These are phyloP conservation scores for Onthophagus sagittarius DNA, from an alignment of 2,888 invertebrate genomes.

Conservation along the genomic window DNA sequence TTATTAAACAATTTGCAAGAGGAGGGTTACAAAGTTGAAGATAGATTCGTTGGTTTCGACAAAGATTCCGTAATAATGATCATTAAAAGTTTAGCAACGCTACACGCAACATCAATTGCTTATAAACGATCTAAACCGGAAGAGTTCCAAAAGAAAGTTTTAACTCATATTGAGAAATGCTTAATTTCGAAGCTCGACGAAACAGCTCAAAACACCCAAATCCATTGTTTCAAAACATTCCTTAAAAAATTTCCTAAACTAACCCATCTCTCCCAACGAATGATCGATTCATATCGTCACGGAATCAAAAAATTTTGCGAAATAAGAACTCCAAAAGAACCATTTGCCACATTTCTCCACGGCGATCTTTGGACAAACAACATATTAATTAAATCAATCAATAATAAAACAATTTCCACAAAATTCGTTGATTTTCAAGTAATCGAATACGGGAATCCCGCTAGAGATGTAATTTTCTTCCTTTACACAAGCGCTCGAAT, in stretches of 20 bases:
- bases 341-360: slow-evolving; percentile 54
- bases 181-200: neutral
- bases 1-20: slow-evolving; percentile 53
- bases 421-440: slow-evolving; percentile 59
- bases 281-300: neutral
- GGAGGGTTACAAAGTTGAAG: slow-evolving; percentile 47
- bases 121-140: slow-evolving; percentile 47
- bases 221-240: neutral
- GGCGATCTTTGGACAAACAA: slow-evolving; percentile 59
- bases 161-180: neutral
- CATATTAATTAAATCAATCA: slow-evolving; percentile 47
- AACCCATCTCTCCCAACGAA: neutral
- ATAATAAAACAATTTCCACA: slow-evolving; percentile 32
- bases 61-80: slow-evolving; percentile 47
- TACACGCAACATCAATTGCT: slow-evolving; percentile 54
- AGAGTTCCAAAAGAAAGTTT: slow-evolving; percentile 37
- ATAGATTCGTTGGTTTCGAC: slow-evolving; percentile 50
- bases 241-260: neutral
- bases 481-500: slow-evolving; percentile 50
- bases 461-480: slow-evolving; percentile 54
- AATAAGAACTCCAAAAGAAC: slow-evolving; percentile 34
- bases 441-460: slow-evolving; percentile 50
- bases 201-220: neutral
- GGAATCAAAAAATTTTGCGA: neutral
- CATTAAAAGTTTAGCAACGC: slow-evolving; percentile 50